A percentile compares a stretch with the other conserved stretches of the same genome.
Conservation (phyloP, 1,140 invertebrate genomes). For the Camponotus floridanus region DNA sequence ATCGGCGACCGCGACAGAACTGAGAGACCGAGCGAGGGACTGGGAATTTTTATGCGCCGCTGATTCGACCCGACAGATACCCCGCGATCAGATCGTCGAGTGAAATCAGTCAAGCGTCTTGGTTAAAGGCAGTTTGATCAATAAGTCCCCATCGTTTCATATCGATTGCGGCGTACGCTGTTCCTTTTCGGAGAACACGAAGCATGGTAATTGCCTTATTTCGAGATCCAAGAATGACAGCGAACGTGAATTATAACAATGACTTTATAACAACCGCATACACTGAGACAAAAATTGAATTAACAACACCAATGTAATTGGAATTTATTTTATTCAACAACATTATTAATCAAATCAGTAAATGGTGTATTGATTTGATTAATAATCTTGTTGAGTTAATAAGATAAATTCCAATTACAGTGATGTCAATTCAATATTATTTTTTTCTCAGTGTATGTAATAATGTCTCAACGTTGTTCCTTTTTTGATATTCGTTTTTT, state of each 20-base stretch:
- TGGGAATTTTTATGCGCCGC: constrained; percentile 53
- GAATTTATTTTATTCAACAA: no score
- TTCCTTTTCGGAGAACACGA: background rate
- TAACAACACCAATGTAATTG: no score
- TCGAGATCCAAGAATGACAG: background rate
- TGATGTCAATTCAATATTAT: no score
- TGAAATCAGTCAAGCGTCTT: constrained; percentile 41
- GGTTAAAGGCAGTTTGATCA: constrained; percentile 46
- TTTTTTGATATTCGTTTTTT: background rate
- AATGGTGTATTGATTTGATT: no score
- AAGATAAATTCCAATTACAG: no score
- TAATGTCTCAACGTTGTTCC: background rate
- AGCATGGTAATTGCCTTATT: constrained; percentile 43
- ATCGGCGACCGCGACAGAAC: constrained; percentile 39
- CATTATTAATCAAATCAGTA: no score
- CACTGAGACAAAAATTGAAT: no score
- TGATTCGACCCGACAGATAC: constrained; percentile 28
- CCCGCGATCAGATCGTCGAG: constrained; percentile 23
- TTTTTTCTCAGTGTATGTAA: background rate
- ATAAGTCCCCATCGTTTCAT: constrained; percentile 15
- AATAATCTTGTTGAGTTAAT: no score
- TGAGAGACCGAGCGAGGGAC: background rate
- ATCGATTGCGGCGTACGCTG: constrained; percentile 27
- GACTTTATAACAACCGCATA: background rate
- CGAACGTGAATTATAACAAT: background rate